Evolutionary conservation across 1,140 invertebrate genomes (phyloP).

Genomic region (Scaptomyza hsui): DNA sequence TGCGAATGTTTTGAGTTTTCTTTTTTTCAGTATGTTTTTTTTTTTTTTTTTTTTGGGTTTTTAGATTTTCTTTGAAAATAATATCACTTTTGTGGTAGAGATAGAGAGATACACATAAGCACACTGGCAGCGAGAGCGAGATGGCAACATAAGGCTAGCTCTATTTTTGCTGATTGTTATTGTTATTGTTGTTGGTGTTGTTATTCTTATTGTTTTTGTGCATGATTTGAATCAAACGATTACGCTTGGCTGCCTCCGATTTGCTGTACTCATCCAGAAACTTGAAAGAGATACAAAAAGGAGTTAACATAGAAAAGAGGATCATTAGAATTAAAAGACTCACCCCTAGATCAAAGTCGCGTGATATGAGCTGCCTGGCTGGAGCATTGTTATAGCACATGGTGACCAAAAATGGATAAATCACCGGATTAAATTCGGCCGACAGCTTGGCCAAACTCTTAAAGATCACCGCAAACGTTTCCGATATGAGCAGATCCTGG

Average conservation of each 20-base stretch:
- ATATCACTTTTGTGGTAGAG: constrained; percentile 63
- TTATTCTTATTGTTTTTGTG: constrained; percentile 39
- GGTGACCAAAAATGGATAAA: constrained; percentile 94
- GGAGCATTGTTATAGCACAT: constrained; percentile 70
- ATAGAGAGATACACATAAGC: constrained; percentile 4
- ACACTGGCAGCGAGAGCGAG: constrained; percentile 17
- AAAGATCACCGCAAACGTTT: constrained; percentile 75
- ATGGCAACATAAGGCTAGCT: not conserved
- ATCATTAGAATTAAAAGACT: constrained; percentile 23
- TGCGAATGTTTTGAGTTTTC: constrained; percentile 71
- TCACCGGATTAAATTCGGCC: constrained; percentile 87
- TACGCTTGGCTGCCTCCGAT: constrained; percentile 86
- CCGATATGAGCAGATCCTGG: constrained; percentile 82
- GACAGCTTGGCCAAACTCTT: constrained; percentile 78
- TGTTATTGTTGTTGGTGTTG: constrained; percentile 12
- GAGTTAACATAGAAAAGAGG: not conserved
- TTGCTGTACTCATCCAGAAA: constrained; percentile 88
- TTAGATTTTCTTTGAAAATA: constrained; percentile 79
- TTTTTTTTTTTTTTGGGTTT: constrained; percentile 24
- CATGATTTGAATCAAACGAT: constrained; percentile 85
- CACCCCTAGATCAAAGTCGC: constrained; percentile 78
- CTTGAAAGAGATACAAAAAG: constrained; percentile 75
- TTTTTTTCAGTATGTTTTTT: constrained; percentile 24
- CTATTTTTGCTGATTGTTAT: constrained; percentile 10
- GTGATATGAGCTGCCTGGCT: constrained; percentile 67